A percentile compares a stretch with the other conserved stretches of the same genome.
phyloP scores from a whole-genome alignment of 2,888 invertebrate genomes.

The Latheticus oryzae region DNA sequence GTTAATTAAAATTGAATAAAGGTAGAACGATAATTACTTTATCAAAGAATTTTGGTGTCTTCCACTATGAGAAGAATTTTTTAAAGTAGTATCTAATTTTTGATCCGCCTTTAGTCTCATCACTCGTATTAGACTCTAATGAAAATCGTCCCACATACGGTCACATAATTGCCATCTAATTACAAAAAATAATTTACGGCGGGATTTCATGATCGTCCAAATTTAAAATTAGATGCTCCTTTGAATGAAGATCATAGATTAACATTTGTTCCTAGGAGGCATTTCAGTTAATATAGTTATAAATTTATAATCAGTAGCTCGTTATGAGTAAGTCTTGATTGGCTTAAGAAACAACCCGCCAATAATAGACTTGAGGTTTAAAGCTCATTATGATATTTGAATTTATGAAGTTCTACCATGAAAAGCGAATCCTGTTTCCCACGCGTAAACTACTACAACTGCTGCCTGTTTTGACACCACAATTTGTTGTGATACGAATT shows the following conservation, averaged over 20 bases:
- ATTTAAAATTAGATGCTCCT: constrained; percentile 6
- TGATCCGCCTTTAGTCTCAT: neutral
- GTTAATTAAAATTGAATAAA: constrained; percentile 33
- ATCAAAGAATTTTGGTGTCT: constrained; percentile 15
- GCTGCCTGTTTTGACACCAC: constrained; percentile 22
- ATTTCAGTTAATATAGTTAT: constrained; percentile 34
- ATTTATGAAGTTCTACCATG: constrained; percentile 17
- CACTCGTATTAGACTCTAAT: constrained; percentile 3
- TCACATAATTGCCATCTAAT: constrained; percentile 27
- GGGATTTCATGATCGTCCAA: constrained; percentile 28
- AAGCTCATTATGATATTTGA: constrained; percentile 18
- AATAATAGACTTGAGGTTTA: constrained; percentile 3
- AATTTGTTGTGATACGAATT: constrained; percentile 13
- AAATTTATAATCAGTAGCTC: constrained; percentile 35
- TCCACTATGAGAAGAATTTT: constrained; percentile 11
- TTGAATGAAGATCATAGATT: constrained; percentile 12
- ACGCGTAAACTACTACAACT: constrained; percentile 24
- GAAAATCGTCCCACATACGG: constrained; percentile 29
- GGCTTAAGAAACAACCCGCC: constrained; percentile 8
- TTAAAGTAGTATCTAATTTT: constrained; percentile 1
- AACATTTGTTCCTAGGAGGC: constrained; percentile 29
- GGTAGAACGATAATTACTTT: constrained; percentile 27
- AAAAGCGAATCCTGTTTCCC: constrained; percentile 16
- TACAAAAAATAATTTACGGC: constrained; percentile 36
- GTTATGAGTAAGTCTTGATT: constrained; percentile 8